These are phyloP conservation scores for Drosophila trapezifrons DNA, from an alignment of 1,140 invertebrate genomes.

Conservation along the genomic window DNA sequence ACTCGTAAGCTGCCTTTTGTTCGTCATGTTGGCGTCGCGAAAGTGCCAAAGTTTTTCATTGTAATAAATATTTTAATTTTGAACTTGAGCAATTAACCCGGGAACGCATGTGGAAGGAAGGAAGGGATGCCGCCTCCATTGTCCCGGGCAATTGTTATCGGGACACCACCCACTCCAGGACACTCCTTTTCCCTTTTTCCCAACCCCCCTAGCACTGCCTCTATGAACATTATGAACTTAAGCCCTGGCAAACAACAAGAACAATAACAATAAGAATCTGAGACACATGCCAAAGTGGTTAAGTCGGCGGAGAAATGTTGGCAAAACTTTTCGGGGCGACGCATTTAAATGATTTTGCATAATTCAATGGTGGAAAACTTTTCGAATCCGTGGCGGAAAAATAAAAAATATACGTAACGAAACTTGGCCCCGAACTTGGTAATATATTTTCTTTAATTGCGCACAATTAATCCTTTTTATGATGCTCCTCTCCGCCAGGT, in stretches of 20 bases:
- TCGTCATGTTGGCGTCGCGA: constrained; percentile 75
- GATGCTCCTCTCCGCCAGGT: constrained; percentile 47
- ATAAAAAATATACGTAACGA: constrained; percentile 23
- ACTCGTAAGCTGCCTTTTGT: constrained; percentile 65
- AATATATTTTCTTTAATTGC: constrained; percentile 80
- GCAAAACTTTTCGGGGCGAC: constrained; percentile 65
- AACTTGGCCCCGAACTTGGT: constrained; percentile 42
- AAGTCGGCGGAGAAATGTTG: constrained; percentile 60
- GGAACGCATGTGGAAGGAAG: constrained; percentile 68
- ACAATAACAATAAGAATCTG: constrained; percentile 71
- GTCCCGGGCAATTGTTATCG: constrained; percentile 66
- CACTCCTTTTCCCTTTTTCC: constrained; percentile 3
- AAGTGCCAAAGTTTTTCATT: constrained; percentile 81
- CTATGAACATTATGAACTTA: constrained; percentile 76
- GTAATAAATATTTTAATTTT: constrained; percentile 83
- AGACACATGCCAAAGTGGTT: constrained; percentile 76
- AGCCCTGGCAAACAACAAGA: constrained; percentile 53
- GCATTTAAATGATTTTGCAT: constrained; percentile 82
- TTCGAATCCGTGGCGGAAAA: constrained; percentile 26
- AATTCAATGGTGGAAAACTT: constrained; percentile 71
- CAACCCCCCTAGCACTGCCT: constrained; percentile 4
- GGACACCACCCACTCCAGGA: constrained; percentile 17
- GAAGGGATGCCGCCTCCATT: constrained; percentile 12
- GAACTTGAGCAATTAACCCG: constrained; percentile 81
- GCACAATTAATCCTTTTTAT: constrained; percentile 80